A percentile compares a stretch with the other conserved stretches of the same genome.
These are phyloP conservation scores for Eilema sororculum DNA, from an alignment of 2,888 invertebrate genomes.

Conservation along the genomic window DNA sequence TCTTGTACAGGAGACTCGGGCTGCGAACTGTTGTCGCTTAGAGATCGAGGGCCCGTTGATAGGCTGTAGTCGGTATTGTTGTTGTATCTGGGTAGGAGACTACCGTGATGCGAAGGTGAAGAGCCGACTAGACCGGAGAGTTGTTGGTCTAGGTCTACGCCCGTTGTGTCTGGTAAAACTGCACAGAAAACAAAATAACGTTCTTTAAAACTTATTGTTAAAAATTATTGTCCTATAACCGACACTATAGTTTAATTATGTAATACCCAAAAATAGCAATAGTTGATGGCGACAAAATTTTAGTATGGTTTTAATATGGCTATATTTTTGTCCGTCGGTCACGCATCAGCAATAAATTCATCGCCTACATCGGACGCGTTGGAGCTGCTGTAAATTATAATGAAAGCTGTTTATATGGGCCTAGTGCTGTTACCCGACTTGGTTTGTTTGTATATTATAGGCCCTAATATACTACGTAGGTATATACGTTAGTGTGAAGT, in stretches of 20 bases:
- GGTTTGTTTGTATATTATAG: not conserved
- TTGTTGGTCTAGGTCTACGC: conserved; percentile 91
- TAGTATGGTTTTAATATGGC: conserved; percentile 72
- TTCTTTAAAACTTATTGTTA: too few species aligned
- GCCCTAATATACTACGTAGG: too few species aligned
- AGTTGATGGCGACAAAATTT: conserved; percentile 56
- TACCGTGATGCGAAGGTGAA: conserved; percentile 85
- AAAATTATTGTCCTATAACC: not conserved
- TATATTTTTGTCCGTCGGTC: conserved; percentile 73
- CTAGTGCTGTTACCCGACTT: conserved; percentile 15
- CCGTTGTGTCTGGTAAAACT: conserved; percentile 93
- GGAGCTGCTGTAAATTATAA: conserved; percentile 82
- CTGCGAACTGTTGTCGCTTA: conserved; percentile 94
- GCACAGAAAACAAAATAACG: conserved; percentile 52
- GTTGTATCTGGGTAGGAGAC: conserved; percentile 90
- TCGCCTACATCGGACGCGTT: conserved; percentile 73
- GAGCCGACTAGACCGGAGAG: conserved; percentile 89
- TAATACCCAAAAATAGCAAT: conserved; percentile 27
- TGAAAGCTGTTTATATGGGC: conserved; percentile 73
- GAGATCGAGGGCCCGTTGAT: conserved; percentile 90
- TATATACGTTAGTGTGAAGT: too few species aligned
- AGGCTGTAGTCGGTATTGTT: conserved; percentile 90
- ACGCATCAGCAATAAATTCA: conserved; percentile 81
- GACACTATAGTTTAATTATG: not conserved
- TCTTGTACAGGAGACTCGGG: conserved; percentile 94